Conservation (phyloP, 1,140 invertebrate genomes). For the Drosophila quadrilineata region DNA sequence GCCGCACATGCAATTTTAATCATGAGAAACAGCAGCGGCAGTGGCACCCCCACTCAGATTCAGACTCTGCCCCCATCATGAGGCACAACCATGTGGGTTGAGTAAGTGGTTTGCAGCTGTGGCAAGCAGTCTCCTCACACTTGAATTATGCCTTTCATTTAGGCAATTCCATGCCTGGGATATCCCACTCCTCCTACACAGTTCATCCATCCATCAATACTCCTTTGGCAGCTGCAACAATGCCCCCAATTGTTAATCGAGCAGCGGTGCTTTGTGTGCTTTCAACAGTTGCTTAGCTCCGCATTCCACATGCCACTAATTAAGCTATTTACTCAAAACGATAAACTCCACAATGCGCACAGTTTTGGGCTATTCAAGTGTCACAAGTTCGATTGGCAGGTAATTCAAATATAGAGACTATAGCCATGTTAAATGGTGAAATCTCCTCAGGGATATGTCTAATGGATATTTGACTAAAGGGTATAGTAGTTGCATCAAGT, state of each 20-base stretch:
- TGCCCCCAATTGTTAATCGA: constrained; percentile 1
- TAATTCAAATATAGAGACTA: too few species aligned
- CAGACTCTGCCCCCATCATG: too few species aligned
- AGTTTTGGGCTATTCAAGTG: too few species aligned
- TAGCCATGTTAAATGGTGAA: too few species aligned
- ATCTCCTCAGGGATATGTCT: too few species aligned
- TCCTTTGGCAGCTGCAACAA: not conserved
- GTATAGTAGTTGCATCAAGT: too few species aligned
- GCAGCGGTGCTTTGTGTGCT: not conserved
- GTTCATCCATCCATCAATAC: not conserved
- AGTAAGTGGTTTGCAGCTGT: constrained; percentile 1
- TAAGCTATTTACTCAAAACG: constrained; percentile 10
- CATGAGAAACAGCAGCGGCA: constrained; percentile 45
- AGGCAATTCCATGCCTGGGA: constrained; percentile 24
- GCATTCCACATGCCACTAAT: constrained; percentile 15
- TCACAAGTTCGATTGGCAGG: too few species aligned
- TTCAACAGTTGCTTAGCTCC: not conserved
- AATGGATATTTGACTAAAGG: too few species aligned
- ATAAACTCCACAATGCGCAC: not conserved
- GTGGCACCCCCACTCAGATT: constrained; percentile 11
- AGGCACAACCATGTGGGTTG: constrained; percentile 6
- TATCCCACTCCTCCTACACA: constrained; percentile 5
- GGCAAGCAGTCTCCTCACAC: constrained; percentile 3
- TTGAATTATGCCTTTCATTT: constrained; percentile 37
- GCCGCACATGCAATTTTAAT: constrained; percentile 56